These are phyloP conservation scores for Lacerta agilis DNA, from an alignment of 2,797 vertebrate genomes.

Conservation along the genomic window DNA sequence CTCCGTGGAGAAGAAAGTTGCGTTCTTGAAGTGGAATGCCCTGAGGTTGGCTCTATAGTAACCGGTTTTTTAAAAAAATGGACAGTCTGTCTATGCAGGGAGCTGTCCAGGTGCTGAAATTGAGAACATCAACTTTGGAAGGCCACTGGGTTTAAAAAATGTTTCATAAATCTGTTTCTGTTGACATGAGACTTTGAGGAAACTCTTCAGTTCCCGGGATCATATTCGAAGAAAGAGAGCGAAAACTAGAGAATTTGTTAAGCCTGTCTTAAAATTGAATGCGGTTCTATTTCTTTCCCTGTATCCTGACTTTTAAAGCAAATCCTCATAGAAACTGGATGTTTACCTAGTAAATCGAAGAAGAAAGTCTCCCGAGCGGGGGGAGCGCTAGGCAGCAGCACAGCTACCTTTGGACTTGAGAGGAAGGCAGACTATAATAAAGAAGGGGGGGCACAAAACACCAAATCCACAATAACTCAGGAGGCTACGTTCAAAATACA, in stretches of 20 bases:
- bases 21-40: background rate
- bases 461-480: background rate
- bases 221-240: background rate
- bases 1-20: background rate
- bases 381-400: background rate
- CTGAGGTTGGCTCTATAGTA: background rate
- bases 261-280: background rate
- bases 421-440: background rate
- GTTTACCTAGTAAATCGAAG: background rate
- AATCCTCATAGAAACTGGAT: background rate
- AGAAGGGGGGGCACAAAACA: background rate
- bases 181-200: too few species aligned
- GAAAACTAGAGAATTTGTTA: background rate
- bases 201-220: background rate
- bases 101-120: conserved; percentile 40
- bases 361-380: background rate
- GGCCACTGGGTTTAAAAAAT: background rate
- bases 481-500: conserved; percentile 6
- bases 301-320: background rate
- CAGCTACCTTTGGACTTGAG: background rate
- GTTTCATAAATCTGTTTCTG: background rate
- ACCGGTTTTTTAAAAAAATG: too few species aligned
- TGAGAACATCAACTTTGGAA: background rate
- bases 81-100: background rate
- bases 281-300: background rate